Base-by-base conservation (phyloP, 2,888 invertebrate species). In the Drosophila conformis region DNA sequence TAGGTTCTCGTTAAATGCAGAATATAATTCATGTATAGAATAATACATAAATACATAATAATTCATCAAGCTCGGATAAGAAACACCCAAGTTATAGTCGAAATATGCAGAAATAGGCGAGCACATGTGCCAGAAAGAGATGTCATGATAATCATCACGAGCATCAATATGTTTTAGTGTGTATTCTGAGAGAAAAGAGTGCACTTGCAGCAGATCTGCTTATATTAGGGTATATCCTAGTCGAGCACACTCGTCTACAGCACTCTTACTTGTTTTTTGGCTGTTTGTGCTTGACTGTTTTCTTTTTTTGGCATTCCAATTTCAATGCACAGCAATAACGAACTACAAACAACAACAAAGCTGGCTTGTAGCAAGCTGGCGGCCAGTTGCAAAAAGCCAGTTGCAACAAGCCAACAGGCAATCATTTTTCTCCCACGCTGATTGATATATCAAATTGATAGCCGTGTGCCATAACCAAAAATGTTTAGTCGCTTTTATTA, bases 361-460 rank as follows among this genome's bases (percentile, higher is more conserved):
- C 62, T 10, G 15, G 13, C 46, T 21, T 33, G 33, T 11, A 21
- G 4, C 40, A 10, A 4, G n/a, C 10, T n/a, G n/a, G n/a, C 40
- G 8, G 40, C 5, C 46, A 25, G 46, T 46, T 46, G 46, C 46
- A 46, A 46, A 25, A 25, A 21, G 46, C 21, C 46, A 46, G 46
- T 46, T 46, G 46, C 62, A 66, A 29, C 66, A n/a, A 40, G 57
- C 60, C 63, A 65, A 53, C 67, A 59, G 46, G 76, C 76, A 78
- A 80, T 78, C 69, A 76, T 80, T 74, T 80, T 74, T 77, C 63
- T 58, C 61, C 69, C 63, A 61, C 73, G 73, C 82, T 86, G 84
- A 85, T 85, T 85, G 84, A 85, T 85, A 88, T 80, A 85, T 88
- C 85, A 88, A 86, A 78, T 88, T 86, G 89, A 88, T 88, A 72